Conservation (phyloP, 1,140 invertebrate species). For the Liolophura sinensis region DNA sequence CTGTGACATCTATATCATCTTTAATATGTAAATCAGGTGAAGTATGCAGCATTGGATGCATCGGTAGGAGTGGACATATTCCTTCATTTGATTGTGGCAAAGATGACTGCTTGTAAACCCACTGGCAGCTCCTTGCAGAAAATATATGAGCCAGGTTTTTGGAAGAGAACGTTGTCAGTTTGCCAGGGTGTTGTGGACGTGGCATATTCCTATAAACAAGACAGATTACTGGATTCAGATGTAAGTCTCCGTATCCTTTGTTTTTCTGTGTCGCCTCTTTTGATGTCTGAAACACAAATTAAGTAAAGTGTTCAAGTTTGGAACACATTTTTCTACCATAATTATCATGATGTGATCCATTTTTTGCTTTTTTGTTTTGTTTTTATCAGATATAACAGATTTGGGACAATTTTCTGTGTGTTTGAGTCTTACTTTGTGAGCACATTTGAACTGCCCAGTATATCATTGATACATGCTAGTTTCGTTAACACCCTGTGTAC, state of each 20-base stretch:
- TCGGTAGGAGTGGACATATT: constrained; percentile 72
- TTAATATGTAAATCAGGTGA: constrained; percentile 62
- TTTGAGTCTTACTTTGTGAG: not conserved
- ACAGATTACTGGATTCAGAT: not conserved
- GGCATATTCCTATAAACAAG: constrained; percentile 7
- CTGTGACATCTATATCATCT: not conserved
- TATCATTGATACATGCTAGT: too few relatives aligned
- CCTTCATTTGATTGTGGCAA: constrained; percentile 38
- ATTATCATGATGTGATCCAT: too few relatives aligned
- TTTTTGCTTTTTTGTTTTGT: not conserved
- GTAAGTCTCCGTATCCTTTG: not conserved
- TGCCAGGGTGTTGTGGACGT: constrained; percentile 45
- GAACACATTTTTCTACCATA: too few relatives aligned
- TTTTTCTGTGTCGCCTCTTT: too few relatives aligned
- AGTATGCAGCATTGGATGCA: constrained; percentile 76
- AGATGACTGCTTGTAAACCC: constrained; percentile 19
- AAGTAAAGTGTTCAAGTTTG: too few relatives aligned
- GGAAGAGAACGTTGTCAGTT: constrained; percentile 21
- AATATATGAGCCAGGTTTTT: constrained; percentile 13
- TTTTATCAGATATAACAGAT: constrained; percentile 2
- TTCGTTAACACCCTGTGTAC: too few relatives aligned
- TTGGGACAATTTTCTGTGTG: too few relatives aligned
- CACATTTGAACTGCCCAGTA: not conserved
- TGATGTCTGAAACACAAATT: too few relatives aligned
- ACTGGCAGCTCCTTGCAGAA: not conserved